Conservation (phyloP, 2,888 invertebrate species). For the Plemyria rubiginata region DNA sequence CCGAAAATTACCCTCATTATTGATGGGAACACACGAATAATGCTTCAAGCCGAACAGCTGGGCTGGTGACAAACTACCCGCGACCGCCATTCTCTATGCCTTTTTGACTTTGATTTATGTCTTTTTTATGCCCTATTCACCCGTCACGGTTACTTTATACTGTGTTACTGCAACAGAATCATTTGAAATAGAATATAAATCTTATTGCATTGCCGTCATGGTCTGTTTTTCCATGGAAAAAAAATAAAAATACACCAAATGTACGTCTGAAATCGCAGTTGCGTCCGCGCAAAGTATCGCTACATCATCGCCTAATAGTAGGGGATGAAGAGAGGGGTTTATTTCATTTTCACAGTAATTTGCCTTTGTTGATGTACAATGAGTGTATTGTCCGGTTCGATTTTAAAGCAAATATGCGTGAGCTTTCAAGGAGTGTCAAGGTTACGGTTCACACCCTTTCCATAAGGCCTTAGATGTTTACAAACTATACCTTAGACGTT, state of each 20-base stretch:
- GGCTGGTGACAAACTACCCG: slow-evolving; percentile 79
- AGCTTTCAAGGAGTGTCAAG: slow-evolving; percentile 66
- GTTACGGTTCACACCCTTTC: slow-evolving; percentile 74
- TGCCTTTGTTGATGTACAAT: slow-evolving; percentile 77
- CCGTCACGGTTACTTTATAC: slow-evolving; percentile 79
- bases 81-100: slow-evolving; percentile 82
- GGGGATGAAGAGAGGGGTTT: slow-evolving; percentile 81
- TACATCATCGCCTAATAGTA: slow-evolving; percentile 83
- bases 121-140: slow-evolving; percentile 84
- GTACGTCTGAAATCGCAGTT: slow-evolving; percentile 64
- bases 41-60: slow-evolving; percentile 75
- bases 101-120: slow-evolving; percentile 86
- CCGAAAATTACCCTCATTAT: slow-evolving; percentile 83
- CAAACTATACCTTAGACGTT: slow-evolving; percentile 12
- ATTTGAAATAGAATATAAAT: slow-evolving; percentile 36
- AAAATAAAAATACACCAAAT: slow-evolving; percentile 50
- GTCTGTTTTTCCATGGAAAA: slow-evolving; percentile 42
- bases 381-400: slow-evolving; percentile 73
- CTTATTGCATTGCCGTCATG: slow-evolving; percentile 38
- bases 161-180: slow-evolving; percentile 59
- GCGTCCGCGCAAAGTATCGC: slow-evolving; percentile 79
- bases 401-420: slow-evolving; percentile 79
- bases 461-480: slow-evolving; percentile 26
- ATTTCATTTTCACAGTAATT: slow-evolving; percentile 83
- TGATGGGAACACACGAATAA: slow-evolving; percentile 75